A percentile compares a stretch with the other conserved stretches of the same genome.
Evolutionary conservation across 2,888 invertebrate genomes (phyloP).

Genomic region (Sympetrum striolatum): DNA sequence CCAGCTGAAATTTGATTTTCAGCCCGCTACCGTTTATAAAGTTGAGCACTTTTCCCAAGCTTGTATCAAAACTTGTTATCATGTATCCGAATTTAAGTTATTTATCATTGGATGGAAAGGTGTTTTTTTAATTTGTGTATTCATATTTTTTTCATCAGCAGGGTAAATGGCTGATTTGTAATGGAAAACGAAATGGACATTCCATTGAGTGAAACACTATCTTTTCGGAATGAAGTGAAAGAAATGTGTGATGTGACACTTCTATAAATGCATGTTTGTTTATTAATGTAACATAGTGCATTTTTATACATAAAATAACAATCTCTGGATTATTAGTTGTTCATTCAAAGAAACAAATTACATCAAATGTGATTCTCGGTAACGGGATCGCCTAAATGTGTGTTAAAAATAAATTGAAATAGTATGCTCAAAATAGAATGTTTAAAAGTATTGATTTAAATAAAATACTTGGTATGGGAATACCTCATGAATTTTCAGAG

Average conservation of each 20-base stretch:
- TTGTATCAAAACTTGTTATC: background rate
- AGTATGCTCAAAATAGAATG: too few relatives aligned
- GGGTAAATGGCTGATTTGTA: constrained; percentile 16
- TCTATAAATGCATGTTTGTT: constrained; percentile 30
- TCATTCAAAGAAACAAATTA: too few relatives aligned
- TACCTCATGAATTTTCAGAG: too few relatives aligned
- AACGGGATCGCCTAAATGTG: too few relatives aligned
- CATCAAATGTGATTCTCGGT: too few relatives aligned
- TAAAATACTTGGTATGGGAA: too few relatives aligned
- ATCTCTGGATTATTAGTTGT: background rate
- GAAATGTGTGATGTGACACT: constrained; percentile 17
- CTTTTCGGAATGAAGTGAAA: background rate
- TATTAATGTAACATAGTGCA: constrained; percentile 15
- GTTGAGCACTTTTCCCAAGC: constrained; percentile 30
- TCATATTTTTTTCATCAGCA: constrained; percentile 8
- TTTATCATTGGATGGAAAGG: constrained; percentile 14
- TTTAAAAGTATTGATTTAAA: too few relatives aligned
- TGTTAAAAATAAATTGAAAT: too few relatives aligned
- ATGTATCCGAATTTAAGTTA: constrained; percentile 5
- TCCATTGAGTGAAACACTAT: constrained; percentile 8
- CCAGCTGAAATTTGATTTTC: constrained; percentile 15
- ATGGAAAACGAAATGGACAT: constrained; percentile 15
- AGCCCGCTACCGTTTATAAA: constrained; percentile 8
- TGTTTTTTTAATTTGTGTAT: constrained; percentile 9
- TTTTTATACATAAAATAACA: constrained; percentile 29